Evolutionary conservation across 1,140 invertebrate species (phyloP).

Genomic region (Thaumatotibia leucotreta): DNA sequence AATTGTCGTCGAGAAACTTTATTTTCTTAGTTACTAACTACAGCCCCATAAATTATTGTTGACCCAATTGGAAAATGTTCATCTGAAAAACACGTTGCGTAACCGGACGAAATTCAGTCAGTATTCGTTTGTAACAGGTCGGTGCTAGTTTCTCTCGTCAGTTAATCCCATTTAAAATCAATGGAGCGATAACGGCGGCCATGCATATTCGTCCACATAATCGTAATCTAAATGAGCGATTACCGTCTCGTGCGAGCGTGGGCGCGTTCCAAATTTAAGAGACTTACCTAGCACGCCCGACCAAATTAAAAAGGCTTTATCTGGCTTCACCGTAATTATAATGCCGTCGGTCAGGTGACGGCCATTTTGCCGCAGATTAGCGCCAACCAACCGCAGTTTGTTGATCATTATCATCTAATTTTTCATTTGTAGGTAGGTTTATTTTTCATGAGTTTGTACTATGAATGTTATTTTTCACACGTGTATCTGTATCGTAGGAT

Average conservation of each 20-base stretch:
- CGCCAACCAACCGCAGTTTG: conserved; percentile 17
- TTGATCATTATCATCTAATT: conserved; percentile 1
- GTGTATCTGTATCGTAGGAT: too few species aligned
- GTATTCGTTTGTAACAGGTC: conserved; percentile 8
- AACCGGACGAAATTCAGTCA: conserved; percentile 15
- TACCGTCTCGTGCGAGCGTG: conserved; percentile 48
- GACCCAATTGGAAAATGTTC: background rate
- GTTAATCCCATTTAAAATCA: conserved; percentile 56
- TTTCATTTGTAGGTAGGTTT: background rate
- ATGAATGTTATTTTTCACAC: too few species aligned
- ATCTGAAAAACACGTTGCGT: conserved; percentile 10
- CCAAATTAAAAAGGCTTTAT: conserved; percentile 58
- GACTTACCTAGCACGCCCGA: conserved; percentile 20
- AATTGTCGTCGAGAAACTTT: background rate
- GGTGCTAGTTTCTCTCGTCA: conserved; percentile 26
- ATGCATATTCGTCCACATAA: conserved; percentile 59
- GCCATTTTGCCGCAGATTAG: conserved; percentile 37
- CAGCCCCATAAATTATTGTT: background rate
- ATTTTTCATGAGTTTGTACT: background rate
- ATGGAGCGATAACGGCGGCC: conserved; percentile 49
- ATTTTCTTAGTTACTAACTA: background rate
- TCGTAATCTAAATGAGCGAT: conserved; percentile 65
- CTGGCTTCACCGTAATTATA: conserved; percentile 50
- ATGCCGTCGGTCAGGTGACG: conserved; percentile 48
- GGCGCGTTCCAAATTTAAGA: conserved; percentile 35